Conservation (phyloP, 1,140 invertebrate genomes). For the Pachypeltis micranthus region DNA sequence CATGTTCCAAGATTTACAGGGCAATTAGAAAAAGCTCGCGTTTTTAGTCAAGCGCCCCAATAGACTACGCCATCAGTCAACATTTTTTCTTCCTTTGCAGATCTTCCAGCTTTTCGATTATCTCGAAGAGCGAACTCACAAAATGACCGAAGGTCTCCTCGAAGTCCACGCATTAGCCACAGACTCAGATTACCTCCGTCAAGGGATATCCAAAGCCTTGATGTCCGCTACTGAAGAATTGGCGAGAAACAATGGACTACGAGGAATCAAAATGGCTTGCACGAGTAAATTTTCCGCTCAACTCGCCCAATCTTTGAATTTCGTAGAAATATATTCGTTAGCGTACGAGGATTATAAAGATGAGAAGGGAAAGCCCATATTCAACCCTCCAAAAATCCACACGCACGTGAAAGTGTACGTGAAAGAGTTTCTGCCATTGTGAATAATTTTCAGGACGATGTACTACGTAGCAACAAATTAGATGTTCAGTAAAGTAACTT, state of each 20-base stretch:
- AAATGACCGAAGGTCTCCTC: background rate
- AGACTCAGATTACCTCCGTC: background rate
- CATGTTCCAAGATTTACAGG: no score
- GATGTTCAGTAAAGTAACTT: no score
- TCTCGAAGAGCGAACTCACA: background rate
- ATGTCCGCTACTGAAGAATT: background rate
- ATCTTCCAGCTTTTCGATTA: background rate
- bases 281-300: background rate
- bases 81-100: no score
- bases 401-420: background rate
- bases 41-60: no score
- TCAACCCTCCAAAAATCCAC: background rate
- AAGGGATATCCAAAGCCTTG: constrained; percentile 2
- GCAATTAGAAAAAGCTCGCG: no score
- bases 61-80: no score
- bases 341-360: background rate
- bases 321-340: background rate
- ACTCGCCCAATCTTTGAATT: background rate
- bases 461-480: no score
- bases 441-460: no score
- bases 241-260: background rate
- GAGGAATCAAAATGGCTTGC: background rate
- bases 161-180: background rate
- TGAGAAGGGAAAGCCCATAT: constrained; percentile 3
- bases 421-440: background rate